Base-by-base conservation (phyloP, 2,113 vertebrate species). In the Actenoides hombroni region DNA sequence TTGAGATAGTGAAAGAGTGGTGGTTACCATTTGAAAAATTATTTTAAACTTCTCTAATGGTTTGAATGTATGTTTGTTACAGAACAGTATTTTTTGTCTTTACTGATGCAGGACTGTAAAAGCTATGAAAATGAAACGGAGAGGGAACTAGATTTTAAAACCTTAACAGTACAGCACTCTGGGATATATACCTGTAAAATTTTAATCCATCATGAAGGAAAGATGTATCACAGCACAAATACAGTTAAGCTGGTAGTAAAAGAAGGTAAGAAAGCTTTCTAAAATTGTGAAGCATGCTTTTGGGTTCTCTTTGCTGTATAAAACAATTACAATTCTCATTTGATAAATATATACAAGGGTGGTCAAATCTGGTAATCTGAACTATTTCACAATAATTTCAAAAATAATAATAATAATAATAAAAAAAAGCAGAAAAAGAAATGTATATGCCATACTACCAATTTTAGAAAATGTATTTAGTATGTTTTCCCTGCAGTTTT, bases 181-280 rank as follows among this genome's bases (percentile, higher is more conserved):
- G 98, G 98, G 11, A 96, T 97, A 76, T 98, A 98, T 60, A 97
- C 98, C 37, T 98, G 98, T 33, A 78, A 97, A 82, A 94, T 96
- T 93, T 90, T 70, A 29, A 63, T 98, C 80, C 65, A 6, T 75
- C 94, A 74, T 59, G 82, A 92, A 68, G 97, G 97, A 90, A 97
- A 16, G 25, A 37, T 51, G 26, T 98, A 97, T 44, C 92, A 97
- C 33, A 81, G 93, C 68, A 98, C 98, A 60, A 94, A 92, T 37
- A 98, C 98, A 85, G 88, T 79, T 91, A 96, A 96, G 14, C 44
- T 98, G 42, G 67, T 76, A 33, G 67, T 98, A 69, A 29, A 89
- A 83, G 39, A 86, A 97, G 98, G 98, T 98, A 97, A 97, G 97
- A 90, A 80, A 77, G 13, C 40, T 79, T 92, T 56, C 56, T 76